Evolutionary conservation across 1,140 invertebrate genomes (phyloP), one percentile per base, ranked within the genome.

Genomic region (Oreohelix idahoensis): DNA sequence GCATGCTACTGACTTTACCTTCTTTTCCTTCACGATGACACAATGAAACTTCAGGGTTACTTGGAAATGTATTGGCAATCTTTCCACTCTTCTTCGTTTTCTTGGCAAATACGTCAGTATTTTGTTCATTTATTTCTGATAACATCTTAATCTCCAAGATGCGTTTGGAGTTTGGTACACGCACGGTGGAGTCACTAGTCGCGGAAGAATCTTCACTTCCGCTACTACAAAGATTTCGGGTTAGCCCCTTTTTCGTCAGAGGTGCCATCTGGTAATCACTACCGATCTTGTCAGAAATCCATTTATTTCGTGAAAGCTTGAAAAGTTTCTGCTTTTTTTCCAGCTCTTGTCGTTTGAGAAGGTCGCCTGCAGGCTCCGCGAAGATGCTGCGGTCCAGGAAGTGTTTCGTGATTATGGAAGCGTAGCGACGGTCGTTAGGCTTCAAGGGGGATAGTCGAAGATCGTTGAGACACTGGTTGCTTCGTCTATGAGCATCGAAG

Each of bases 201-300:
- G 2, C 20, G 20, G 74, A 51, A 26, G 74, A 76, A 1, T 76
- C 74, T 0, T 76, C 74, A 32, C 74, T 76, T 45, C 23, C 74
- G 45, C 42, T 49, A 35, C 74, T 76, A 8, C 1, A 5, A 4
- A 5, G 1, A 20, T 53, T 11, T 13, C 45, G 39, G 26, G 1
- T 35, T 35, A 53, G 10, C 0, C 29, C 45, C 29, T 76, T 45
- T 20, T 23, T 39, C 17, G 74, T 17, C 74, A 76, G 20, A n/a
- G 74, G 74, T 23, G n/a, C 17, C 32, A 76, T 35, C n/a, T 76
- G 45, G 45, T 51, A 76, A 13, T 76, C 45, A 26, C 26, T 1
- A 1, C 36, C 36, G n/a, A 8, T 5, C n/a, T 73, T 73, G 13
- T 45, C 42, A n/a, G 71, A 26, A 26, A 45, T 42, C 71, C 71